Evolutionary conservation across 2,797 vertebrate species (phyloP).

Genomic region (Syndactyla subalaris): DNA sequence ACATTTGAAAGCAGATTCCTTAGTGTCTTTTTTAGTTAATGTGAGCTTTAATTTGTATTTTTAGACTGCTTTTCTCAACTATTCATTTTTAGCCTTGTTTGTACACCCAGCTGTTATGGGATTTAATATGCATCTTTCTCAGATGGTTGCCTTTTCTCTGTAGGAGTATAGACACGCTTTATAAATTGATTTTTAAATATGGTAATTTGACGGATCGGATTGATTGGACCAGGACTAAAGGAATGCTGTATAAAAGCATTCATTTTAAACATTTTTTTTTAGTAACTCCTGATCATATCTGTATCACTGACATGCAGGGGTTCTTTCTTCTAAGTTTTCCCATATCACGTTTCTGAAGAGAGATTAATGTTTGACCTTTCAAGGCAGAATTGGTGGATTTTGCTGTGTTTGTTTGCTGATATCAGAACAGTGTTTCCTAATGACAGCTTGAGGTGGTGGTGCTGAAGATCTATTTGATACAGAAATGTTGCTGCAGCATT

Average conservation of each 20-base stretch:
- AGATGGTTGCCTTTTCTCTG: constrained; percentile 55
- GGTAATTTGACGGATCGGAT: not conserved
- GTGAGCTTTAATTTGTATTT: constrained; percentile 69
- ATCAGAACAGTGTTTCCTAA: not conserved
- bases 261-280: not conserved
- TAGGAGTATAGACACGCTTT: constrained; percentile 34
- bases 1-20: constrained; percentile 72
- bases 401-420: not conserved
- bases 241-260: not conserved
- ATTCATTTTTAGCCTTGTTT: constrained; percentile 68
- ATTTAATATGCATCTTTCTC: constrained; percentile 60
- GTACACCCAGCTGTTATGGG: constrained; percentile 51
- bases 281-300: not conserved
- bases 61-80: constrained; percentile 61
- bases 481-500: not conserved
- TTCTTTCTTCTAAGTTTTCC: not conserved
- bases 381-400: not conserved
- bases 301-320: not conserved
- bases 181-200: constrained; percentile 56
- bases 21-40: constrained; percentile 65
- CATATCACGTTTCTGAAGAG: not conserved
- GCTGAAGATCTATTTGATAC: not conserved
- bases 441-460: not conserved
- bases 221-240: constrained; percentile 5
- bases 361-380: constrained; percentile 23